These are phyloP conservation scores for Odontocerum albicorne DNA, from an alignment of 2,888 invertebrate genomes.

Conservation along the genomic window DNA sequence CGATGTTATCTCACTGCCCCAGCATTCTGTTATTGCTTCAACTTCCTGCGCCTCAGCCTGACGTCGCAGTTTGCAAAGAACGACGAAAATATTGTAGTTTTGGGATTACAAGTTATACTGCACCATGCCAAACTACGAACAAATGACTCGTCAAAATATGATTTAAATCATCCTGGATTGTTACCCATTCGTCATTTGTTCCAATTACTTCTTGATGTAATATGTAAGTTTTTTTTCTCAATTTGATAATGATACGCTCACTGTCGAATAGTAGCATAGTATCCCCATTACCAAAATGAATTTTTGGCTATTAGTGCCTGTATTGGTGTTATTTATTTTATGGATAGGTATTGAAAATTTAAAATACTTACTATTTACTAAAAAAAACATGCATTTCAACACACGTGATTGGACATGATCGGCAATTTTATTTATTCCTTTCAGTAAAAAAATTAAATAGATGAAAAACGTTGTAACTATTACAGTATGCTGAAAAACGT, in stretches of 20 bases:
- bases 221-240: conserved; percentile 55
- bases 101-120: conserved; percentile 66
- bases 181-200: conserved; percentile 84
- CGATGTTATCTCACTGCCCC: conserved; percentile 61
- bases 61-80: conserved; percentile 49
- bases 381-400: too few species aligned
- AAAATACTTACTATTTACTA: too few species aligned
- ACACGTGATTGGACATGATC: too few species aligned
- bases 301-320: too few species aligned
- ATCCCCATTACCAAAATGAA: too few species aligned
- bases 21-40: conserved; percentile 82
- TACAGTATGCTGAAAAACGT: too few species aligned
- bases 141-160: conserved; percentile 47
- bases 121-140: conserved; percentile 71
- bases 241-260: background rate
- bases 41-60: conserved; percentile 68
- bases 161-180: conserved; percentile 71
- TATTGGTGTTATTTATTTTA: too few species aligned
- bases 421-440: too few species aligned
- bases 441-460: too few species aligned
- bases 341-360: too few species aligned
- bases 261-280: too few species aligned
- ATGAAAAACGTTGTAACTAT: too few species aligned
- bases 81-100: conserved; percentile 59
- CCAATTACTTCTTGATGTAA: conserved; percentile 74